Base-by-base conservation (phyloP, 2,888 invertebrate species). In the Bombyx huttoni region DNA sequence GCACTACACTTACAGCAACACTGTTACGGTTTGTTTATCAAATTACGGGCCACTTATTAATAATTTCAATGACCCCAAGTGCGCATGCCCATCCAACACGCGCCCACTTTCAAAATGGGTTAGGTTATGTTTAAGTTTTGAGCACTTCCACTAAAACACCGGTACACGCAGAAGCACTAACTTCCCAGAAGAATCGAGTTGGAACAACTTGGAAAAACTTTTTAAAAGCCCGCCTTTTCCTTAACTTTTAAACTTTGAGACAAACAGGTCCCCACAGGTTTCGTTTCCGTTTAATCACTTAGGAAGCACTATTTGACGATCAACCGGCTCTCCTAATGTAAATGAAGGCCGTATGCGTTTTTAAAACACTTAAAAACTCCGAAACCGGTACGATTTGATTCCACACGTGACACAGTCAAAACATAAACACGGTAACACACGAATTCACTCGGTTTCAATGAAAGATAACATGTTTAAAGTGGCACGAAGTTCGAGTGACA, bases 381-480 rank as follows among this genome's bases (percentile, higher is more conserved):
- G 81, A 77, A 81, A 83, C 87, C 86, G 87, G 86, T 78, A 80
- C 73, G 81, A 82, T 82, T 77, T 74, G 75, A 80, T 73, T 75
- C 75, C 75, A 68, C 84, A 83, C 85, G 84, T 83, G 79, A 82
- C 82, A 82, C 83, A 80, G 88, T 84, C 88, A 85, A 86, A 82
- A 80, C 71, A 80, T 81, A 74, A 76, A 65, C 65, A 70, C 65
- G 62, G 71, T 67, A 60, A 73, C 70, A 75, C 57, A 65, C 59
- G 59, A 72, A 76, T 70, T 77, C 75, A 78, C 77, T 80, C 68
- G 73, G 70, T 63, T 61, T 67, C 67, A 61, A 62, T 63, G 68
- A 62, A 71, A 76, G 77, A 78, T 82, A 70, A 73, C 75, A 73
- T 79, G 69, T 75, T 73, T 71, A 63, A 68, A 66, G 62, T 68